A percentile compares a stretch with the other conserved stretches of the same genome.
Conservation (phyloP, 2,888 invertebrate genomes). For the Drosophila diplacantha region DNA sequence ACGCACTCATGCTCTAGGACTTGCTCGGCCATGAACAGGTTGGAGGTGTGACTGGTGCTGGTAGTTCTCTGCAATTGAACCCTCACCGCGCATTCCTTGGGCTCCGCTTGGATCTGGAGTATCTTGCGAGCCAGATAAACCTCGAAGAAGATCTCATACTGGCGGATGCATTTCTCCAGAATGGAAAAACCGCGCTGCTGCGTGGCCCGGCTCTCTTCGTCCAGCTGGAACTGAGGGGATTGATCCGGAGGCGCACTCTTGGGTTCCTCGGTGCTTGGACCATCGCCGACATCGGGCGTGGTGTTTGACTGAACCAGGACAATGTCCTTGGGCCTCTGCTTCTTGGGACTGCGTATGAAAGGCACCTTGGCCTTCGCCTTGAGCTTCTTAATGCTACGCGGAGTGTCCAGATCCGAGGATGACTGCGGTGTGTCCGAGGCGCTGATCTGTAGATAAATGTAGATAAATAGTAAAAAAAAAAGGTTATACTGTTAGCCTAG, state of each 20-base stretch:
- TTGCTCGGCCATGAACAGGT: constrained; percentile 76
- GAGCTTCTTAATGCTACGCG: constrained; percentile 76
- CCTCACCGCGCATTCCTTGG: constrained; percentile 35
- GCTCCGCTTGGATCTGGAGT: constrained; percentile 47
- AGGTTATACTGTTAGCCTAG: accelerated
- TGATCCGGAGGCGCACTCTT: constrained; percentile 69
- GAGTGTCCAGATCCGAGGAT: constrained; percentile 76
- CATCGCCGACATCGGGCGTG: constrained; percentile 38
- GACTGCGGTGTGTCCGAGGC: constrained; percentile 76
- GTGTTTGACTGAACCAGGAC: constrained; percentile 48
- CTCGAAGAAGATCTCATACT: constrained; percentile 80
- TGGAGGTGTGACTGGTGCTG: constrained; percentile 45
- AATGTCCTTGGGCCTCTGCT: constrained; percentile 72
- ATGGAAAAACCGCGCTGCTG: constrained; percentile 77
- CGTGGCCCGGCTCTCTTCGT: constrained; percentile 62
- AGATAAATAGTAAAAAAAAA: background rate
- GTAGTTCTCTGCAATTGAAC: constrained; percentile 56
- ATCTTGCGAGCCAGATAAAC: constrained; percentile 71
- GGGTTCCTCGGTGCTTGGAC: constrained; percentile 48
- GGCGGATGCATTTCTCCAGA: constrained; percentile 80
- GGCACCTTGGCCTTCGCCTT: constrained; percentile 76
- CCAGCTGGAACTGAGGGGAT: constrained; percentile 51
- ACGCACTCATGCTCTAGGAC: constrained; percentile 77
- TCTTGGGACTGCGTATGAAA: constrained; percentile 75
- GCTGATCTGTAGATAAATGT: constrained; percentile 67